Evolutionary conservation across 30 jellyfish, hydroid and myxozoan species (phyloP), one percentile per base, ranked within the genome.

Genomic region (Hydractinia echinata): DNA sequence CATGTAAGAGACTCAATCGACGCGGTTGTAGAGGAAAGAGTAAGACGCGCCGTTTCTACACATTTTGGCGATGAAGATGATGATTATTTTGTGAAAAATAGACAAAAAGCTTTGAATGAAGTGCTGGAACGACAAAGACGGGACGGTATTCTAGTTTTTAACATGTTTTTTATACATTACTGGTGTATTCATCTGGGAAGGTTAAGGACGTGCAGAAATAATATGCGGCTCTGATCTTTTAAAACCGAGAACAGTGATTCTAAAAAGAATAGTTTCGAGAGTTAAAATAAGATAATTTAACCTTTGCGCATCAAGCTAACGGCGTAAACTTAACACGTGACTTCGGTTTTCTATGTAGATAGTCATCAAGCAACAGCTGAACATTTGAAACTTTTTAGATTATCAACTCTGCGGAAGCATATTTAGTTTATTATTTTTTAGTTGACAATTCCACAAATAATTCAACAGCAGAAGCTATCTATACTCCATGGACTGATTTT

Each of bases 11-110:
- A 74, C 20, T n/a, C 67, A 5, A 74, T 74, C 54, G 83, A 74
- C 54, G 20, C 10, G 39, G 20, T 74, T 50, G 83, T 74, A 13
- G 61, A 54, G 39, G 66, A 74, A 5, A 74, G 54, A 49, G 69
- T 74, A 13, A 53, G 54, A 13, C 70, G 10, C 15, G 14, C 66
- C 15, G 14, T 58, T 13, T 30, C 13, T 4, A 74, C 83, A n/a
- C 83, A 74, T 49, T 74, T 74, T 74, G 64, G n/a, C 8, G n/a
- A 18, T 52, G 83, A 74, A 11, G 83, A n/a, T 64, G 74, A 7
- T 6, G 74, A 64, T n/a, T 51, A 44, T 13, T 64, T 64, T 30
- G 44, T 30, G 16, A 7, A n/a, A 6, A 64, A n/a, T 2, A 13
- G 18, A n/a, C 19, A 44, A 7, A 13, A 64, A 44, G 19, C 39